A percentile compares a stretch with the other conserved stretches of the same genome.
Conservation (phyloP, 2,113 vertebrate genomes). For the Onychostruthus taczanowskii region DNA sequence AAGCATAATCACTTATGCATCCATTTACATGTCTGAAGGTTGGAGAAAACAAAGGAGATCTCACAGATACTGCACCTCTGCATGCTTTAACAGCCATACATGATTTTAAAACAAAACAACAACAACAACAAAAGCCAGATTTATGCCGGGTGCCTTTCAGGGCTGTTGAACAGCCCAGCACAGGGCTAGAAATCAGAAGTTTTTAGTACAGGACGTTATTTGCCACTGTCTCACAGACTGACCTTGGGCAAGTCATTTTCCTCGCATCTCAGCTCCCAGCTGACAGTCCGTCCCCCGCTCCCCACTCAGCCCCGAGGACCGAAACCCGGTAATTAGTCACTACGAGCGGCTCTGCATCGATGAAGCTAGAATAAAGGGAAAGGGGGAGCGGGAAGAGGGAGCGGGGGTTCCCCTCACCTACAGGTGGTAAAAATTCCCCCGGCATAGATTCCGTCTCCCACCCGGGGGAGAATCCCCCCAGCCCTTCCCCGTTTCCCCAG, state of each 20-base stretch:
- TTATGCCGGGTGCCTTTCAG: not conserved
- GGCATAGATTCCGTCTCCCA: not conserved
- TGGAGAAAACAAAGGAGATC: not conserved
- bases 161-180: not conserved
- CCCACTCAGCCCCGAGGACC: not conserved
- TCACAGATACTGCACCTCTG: not conserved
- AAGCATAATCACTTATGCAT: not conserved
- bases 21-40: not conserved
- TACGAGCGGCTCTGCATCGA: not conserved
- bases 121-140: not conserved
- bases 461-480: too few species aligned
- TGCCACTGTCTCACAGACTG: not conserved
- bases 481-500: not conserved
- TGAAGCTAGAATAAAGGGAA: not conserved
- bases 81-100: not conserved
- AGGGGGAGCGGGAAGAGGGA: accelerated
- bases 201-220: not conserved
- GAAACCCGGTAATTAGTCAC: not conserved
- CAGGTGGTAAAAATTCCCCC: not conserved
- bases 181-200: not conserved
- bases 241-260: slow-evolving; percentile 16
- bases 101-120: not conserved
- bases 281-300: not conserved
- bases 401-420: not conserved
- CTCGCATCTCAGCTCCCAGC: not conserved